phyloP scores from a whole-genome alignment of 2,113 vertebrate species.

The Podarcis cretensis region DNA sequence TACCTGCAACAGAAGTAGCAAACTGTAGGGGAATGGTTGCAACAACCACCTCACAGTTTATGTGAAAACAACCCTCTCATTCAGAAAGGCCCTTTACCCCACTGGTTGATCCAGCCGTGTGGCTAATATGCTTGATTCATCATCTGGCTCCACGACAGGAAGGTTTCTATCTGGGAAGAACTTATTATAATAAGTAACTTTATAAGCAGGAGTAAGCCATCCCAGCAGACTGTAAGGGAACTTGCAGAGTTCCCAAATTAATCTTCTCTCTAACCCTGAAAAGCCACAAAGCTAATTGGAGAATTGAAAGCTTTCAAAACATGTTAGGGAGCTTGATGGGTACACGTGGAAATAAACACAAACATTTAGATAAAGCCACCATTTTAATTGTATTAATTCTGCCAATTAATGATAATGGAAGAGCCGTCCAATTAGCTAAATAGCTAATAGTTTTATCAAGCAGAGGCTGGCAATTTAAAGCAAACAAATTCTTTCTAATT shows the following conservation, averaged over 20 bases:
- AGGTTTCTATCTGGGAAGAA: conserved; percentile 32
- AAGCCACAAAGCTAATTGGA: conserved; percentile 75
- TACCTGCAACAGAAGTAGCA: background rate
- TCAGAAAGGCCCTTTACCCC: background rate
- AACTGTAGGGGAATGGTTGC: background rate
- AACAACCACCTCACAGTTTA: background rate
- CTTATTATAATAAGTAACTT: conserved; percentile 34
- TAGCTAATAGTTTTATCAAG: conserved; percentile 87
- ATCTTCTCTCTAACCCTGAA: conserved; percentile 75
- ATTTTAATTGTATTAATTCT: conserved; percentile 86
- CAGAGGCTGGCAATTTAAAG: conserved; percentile 85
- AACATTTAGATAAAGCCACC: conserved; percentile 79
- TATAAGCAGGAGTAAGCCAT: conserved; percentile 57
- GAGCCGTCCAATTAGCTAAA: conserved; percentile 86
- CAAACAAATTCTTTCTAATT: conserved; percentile 88
- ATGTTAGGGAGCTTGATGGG: conserved; percentile 74
- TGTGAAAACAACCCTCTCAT: background rate
- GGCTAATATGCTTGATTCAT: background rate
- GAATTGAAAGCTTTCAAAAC: conserved; percentile 71
- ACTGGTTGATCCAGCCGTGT: conserved; percentile 9
- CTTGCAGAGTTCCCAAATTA: conserved; percentile 72
- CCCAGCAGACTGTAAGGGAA: conserved; percentile 58
- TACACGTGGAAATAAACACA: conserved; percentile 76
- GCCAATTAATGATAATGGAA: conserved; percentile 88
- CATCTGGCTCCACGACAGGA: background rate